Conservation (phyloP, 2,797 vertebrate genomes). For the Argya squamiceps region DNA sequence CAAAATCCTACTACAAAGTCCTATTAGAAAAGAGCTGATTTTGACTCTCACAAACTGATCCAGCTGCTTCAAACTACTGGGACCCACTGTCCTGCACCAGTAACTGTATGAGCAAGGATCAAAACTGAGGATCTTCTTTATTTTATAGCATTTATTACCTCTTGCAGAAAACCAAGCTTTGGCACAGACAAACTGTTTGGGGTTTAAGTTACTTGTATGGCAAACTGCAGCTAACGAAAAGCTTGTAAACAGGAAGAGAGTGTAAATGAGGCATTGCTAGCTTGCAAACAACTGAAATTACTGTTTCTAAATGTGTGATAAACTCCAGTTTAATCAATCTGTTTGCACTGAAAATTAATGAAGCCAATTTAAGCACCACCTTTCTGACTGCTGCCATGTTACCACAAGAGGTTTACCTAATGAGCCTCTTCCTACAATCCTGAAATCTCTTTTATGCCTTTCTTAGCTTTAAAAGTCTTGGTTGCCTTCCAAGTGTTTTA, state of each 20-base stretch:
- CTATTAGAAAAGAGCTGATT: background rate
- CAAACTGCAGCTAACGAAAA: background rate
- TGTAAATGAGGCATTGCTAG: background rate
- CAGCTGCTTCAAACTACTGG: background rate
- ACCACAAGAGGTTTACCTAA: background rate
- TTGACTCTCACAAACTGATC: background rate
- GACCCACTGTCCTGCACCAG: background rate
- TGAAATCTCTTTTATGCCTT: background rate
- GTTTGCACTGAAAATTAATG: conserved; percentile 3
- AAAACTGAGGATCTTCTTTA: background rate
- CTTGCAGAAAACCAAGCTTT: background rate
- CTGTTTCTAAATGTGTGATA: background rate
- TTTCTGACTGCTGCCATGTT: background rate
- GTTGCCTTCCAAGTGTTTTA: background rate
- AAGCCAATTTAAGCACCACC: background rate
- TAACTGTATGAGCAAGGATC: background rate
- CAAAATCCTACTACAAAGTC: background rate
- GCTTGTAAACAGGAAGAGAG: background rate
- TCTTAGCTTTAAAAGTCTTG: background rate
- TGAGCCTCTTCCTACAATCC: background rate
- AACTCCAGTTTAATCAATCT: conserved; percentile 9
- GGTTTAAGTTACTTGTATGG: background rate
- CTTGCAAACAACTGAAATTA: conserved; percentile 7
- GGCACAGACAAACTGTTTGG: background rate
- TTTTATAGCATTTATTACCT: background rate